Base-by-base conservation (phyloP, 2,888 invertebrate genomes). In the Drosophila flavopinicola region DNA sequence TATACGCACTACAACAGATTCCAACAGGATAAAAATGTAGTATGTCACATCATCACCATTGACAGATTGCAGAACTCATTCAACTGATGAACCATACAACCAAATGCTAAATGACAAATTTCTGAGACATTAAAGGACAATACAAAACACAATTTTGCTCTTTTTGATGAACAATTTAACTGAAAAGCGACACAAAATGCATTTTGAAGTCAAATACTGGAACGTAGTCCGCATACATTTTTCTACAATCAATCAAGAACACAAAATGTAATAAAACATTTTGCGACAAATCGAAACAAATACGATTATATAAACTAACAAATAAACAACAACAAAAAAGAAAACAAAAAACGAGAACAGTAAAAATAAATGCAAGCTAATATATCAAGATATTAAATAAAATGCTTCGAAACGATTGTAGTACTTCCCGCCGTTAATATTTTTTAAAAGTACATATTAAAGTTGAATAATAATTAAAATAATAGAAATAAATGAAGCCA, bases 401-500 rank as follows among this genome's bases (percentile, higher is more conserved):
- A 76, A 75, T 75, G 76, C 82, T 88, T 74, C 63, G 67, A 74
- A 74, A 84, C 51, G 70, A 73, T 82, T 84, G 75, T 85, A 88
- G 87, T 86, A 87, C 77, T 85, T 88, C 87, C 87, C 87, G 87
- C 87, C 87, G 87, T 88, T 88, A 67, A 74, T 74, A 86, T 82
- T 78, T 82, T 78, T 82, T 30, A 56, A 58, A 47, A 56, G 20
- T 45, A 66, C 32, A 42, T 54, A 51, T 37, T 49, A 44, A 47
- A 59, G 47, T 80, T 69, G 54, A 67, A 66, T 61, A 65, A 57
- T 65, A 66, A 66, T 56, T 69, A 56, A 45, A 70, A 66, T 52
- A 67, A 57, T 38, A 67, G 52, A 15, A 32, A 41, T 33, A 59
- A 52, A 42, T 45, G 29, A 25, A 59, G 48, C 42, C 52, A 66